Evolutionary conservation across 2,888 invertebrate genomes (phyloP).

Genomic region (Thymelicus acteon): DNA sequence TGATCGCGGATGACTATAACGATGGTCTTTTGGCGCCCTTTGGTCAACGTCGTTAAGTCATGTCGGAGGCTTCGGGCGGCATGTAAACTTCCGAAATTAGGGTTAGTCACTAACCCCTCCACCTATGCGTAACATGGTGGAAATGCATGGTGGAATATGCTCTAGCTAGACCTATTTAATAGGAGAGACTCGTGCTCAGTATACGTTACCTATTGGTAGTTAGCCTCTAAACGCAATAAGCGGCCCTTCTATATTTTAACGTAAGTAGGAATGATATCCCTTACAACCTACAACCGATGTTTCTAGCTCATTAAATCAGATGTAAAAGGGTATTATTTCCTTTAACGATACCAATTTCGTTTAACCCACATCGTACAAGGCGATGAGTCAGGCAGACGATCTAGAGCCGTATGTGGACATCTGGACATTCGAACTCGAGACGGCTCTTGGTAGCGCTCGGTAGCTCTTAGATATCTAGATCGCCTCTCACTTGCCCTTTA

Average conservation of each 20-base stretch:
- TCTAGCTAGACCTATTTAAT: too few species aligned
- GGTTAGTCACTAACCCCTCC: too few species aligned
- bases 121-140: too few species aligned
- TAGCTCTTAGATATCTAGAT: slow-evolving; percentile 54
- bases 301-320: slow-evolving; percentile 7
- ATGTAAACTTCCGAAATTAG: too few species aligned
- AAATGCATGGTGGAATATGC: too few species aligned
- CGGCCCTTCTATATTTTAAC: not conserved
- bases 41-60: too few species aligned
- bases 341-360: slow-evolving; percentile 9
- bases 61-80: too few species aligned
- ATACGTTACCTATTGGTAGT: too few species aligned
- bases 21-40: too few species aligned
- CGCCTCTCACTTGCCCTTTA: slow-evolving; percentile 77
- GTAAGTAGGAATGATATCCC: not conserved
- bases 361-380: slow-evolving; percentile 43
- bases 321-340: slow-evolving; percentile 25
- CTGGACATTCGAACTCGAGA: slow-evolving; percentile 17
- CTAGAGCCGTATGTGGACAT: slow-evolving; percentile 32
- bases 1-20: too few species aligned
- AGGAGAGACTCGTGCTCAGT: too few species aligned
- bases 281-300: not conserved
- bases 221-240: too few species aligned
- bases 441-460: slow-evolving; percentile 4
- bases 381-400: slow-evolving; percentile 39